Evolutionary conservation across 1,140 invertebrate genomes (phyloP).

Genomic region (Maconellicoccus hirsutus): DNA sequence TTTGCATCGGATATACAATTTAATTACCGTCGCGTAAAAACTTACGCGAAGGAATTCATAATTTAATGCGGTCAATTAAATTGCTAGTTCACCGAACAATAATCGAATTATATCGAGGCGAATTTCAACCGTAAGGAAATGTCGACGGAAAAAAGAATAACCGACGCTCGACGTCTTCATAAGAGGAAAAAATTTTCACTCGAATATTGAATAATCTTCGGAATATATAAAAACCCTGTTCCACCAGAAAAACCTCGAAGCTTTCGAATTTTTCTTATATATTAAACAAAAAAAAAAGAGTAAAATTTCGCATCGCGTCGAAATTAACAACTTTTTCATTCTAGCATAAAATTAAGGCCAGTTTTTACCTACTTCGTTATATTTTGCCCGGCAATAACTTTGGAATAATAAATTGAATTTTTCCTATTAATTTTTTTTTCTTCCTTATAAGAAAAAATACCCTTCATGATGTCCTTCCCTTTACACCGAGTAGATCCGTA

Average conservation of each 20-base stretch:
- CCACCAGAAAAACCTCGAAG: no score
- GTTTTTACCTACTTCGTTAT: not conserved
- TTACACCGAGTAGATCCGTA: no score
- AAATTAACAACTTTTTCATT: not conserved
- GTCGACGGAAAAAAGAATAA: not conserved
- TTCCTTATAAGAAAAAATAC: no score
- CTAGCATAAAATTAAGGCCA: not conserved
- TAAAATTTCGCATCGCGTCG: not conserved
- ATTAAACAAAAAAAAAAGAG: no score
- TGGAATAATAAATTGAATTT: slow-evolving; percentile 6
- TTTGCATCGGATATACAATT: not conserved
- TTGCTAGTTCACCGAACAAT: not conserved
- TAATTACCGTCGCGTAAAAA: not conserved
- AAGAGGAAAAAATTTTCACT: not conserved
- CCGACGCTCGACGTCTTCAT: not conserved
- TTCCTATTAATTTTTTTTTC: not conserved
- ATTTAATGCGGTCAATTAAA: not conserved
- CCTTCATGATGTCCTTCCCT: no score
- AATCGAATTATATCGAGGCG: not conserved
- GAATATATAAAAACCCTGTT: no score
- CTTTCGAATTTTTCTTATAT: no score
- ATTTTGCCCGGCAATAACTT: not conserved
- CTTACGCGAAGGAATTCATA: not conserved
- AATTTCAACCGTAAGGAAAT: not conserved
- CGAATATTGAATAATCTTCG: not conserved